Percentiles rank a stretch among this genome's conserved stretches.
These are phyloP conservation scores for Misgurnus mizolepis DNA, from an alignment of 2,113 vertebrate species.

Conservation along the genomic window DNA sequence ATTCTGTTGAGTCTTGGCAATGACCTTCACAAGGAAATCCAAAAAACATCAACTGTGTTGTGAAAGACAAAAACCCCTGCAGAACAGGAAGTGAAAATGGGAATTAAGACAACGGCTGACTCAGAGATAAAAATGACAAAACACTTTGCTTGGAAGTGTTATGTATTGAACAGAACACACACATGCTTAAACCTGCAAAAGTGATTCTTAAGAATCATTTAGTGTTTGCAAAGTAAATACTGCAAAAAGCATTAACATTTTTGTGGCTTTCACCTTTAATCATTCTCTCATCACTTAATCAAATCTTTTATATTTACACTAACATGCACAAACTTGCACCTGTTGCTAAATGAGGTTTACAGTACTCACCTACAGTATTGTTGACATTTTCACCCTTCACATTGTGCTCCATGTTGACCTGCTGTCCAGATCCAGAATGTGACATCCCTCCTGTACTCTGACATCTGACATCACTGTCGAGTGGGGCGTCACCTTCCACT, in stretches of 20 bases:
- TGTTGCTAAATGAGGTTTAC: neutral
- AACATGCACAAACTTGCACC: neutral
- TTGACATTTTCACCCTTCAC: constrained; percentile 52
- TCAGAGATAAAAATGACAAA: neutral
- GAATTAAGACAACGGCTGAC: neutral
- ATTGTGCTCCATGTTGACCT: constrained; percentile 49
- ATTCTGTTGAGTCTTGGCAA: neutral
- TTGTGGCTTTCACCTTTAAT: too few relatives aligned
- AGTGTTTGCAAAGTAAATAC: neutral
- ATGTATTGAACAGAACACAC: neutral
- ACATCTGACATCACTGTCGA: neutral
- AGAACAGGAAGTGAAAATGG: constrained; percentile 10
- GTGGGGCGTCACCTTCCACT: neutral
- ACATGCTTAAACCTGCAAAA: neutral
- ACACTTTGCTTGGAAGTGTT: neutral
- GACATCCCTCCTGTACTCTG: neutral
- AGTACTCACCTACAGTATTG: constrained; percentile 58
- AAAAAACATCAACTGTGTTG: neutral
- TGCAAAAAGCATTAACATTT: neutral
- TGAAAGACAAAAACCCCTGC: neutral
- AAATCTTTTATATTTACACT: neutral
- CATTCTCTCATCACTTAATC: too few relatives aligned
- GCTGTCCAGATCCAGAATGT: constrained; percentile 27
- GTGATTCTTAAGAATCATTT: neutral
- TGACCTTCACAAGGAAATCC: neutral